Percentiles rank a stretch among this genome's conserved stretches.
phyloP scores from a whole-genome alignment of 2,888 invertebrate species.

The Acronicta leporina region DNA sequence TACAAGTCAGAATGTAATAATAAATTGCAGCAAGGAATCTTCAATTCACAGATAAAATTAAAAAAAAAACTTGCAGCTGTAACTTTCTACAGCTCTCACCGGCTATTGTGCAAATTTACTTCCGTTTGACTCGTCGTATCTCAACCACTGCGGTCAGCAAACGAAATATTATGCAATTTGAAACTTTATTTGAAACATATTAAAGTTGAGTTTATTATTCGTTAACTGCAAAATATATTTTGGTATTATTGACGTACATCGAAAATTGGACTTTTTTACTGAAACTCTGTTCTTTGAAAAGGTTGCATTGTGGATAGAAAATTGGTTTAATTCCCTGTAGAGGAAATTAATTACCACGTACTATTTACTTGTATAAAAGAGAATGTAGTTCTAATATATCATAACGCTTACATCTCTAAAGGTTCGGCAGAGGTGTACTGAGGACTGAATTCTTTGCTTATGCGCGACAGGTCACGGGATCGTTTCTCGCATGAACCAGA shows the following conservation, averaged over 20 bases:
- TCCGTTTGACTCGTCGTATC: conserved; percentile 39
- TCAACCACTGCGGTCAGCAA: not conserved
- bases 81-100: conserved; percentile 29
- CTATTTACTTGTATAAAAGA: conserved; percentile 7
- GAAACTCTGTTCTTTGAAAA: conserved; percentile 31
- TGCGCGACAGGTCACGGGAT: no score
- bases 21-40: conserved; percentile 20
- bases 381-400: no score
- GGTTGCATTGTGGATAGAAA: conserved; percentile 46
- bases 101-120: conserved; percentile 43
- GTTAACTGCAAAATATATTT: not conserved
- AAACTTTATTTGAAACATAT: not conserved
- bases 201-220: not conserved
- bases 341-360: conserved; percentile 4
- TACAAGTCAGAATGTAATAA: not conserved
- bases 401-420: no score
- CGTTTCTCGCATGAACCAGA: no score
- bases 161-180: not conserved
- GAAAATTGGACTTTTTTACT: conserved; percentile 46
- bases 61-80: conserved; percentile 32
- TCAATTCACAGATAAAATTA: conserved; percentile 13
- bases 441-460: no score
- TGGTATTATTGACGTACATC: conserved; percentile 42
- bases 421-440: no score
- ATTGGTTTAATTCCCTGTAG: conserved; percentile 31